These are phyloP conservation scores for Drosophila putrida DNA, from an alignment of 2,888 invertebrate genomes.

Conservation along the genomic window DNA sequence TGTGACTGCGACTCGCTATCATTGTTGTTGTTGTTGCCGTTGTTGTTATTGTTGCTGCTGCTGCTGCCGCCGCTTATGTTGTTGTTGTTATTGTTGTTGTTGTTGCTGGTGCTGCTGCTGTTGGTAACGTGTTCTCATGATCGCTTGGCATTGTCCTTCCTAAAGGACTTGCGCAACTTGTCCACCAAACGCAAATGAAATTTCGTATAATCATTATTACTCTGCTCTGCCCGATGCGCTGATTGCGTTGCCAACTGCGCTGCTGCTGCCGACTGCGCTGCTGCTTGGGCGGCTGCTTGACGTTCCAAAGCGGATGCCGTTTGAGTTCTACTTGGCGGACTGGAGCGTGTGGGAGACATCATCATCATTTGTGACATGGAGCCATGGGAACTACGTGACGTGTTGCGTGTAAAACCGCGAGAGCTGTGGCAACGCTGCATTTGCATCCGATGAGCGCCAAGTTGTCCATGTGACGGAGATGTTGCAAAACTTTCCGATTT, in stretches of 20 bases:
- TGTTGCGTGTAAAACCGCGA: conserved; percentile 88
- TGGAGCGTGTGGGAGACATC: conserved; percentile 88
- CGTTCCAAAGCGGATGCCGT: conserved; percentile 64
- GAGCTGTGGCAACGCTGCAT: conserved; percentile 86
- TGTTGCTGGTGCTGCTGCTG: conserved; percentile 32
- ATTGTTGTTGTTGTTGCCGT: conserved; percentile 30
- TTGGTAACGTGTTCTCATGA: conserved; percentile 77
- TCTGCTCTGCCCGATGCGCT: conserved; percentile 45
- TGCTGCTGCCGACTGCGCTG: conserved; percentile 41
- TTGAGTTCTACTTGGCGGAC: conserved; percentile 86
- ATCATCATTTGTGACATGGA: conserved; percentile 81
- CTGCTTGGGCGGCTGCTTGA: conserved; percentile 61
- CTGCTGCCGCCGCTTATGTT: neutral
- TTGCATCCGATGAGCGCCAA: conserved; percentile 84
- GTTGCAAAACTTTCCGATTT: conserved; percentile 86
- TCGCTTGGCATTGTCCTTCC: conserved; percentile 85
- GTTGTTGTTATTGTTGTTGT: conserved; percentile 10
- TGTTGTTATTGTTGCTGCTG: conserved; percentile 14
- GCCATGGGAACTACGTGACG: conserved; percentile 87
- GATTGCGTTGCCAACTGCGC: conserved; percentile 27
- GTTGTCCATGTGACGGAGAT: conserved; percentile 85
- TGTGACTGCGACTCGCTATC: conserved; percentile 18
- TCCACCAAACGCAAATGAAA: conserved; percentile 91
- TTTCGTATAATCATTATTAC: conserved; percentile 89
- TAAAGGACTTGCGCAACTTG: conserved; percentile 89